phyloP scores from a whole-genome alignment of 2,797 vertebrate genomes.

The Anolis apletophallus region DNA sequence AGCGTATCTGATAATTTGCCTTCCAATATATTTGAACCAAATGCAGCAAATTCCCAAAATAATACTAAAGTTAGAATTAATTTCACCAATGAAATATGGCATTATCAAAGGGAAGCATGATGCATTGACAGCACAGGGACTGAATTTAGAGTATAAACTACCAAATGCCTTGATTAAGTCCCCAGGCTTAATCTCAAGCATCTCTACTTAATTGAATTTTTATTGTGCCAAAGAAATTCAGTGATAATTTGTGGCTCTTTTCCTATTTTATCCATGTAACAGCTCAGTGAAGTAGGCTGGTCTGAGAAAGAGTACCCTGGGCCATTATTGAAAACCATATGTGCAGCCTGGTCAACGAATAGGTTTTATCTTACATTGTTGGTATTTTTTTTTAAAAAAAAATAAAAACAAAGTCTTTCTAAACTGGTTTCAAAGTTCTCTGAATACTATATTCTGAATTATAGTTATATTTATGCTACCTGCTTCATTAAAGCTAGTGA shows the following conservation, averaged over 20 bases:
- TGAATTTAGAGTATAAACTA: too few species aligned
- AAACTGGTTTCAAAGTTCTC: neutral
- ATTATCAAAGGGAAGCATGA: neutral
- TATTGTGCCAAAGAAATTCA: too few species aligned
- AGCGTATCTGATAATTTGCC: neutral
- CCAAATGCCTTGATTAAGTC: too few species aligned
- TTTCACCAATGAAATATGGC: neutral
- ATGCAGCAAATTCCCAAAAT: neutral
- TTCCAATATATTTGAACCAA: neutral
- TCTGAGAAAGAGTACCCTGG: neutral
- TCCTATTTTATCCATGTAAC: too few species aligned
- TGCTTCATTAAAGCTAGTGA: neutral
- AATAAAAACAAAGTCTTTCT: neutral
- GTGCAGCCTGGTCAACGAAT: too few species aligned
- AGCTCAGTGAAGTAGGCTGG: too few species aligned
- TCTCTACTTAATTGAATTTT: too few species aligned
- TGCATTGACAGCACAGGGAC: neutral
- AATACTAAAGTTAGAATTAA: neutral
- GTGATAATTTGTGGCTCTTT: too few species aligned
- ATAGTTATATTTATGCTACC: constrained; percentile 5
- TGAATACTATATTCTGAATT: neutral
- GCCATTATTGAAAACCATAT: too few species aligned
- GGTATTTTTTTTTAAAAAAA: neutral
- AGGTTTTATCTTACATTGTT: neutral
- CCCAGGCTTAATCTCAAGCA: too few species aligned